Base-by-base conservation (phyloP, 2,113 vertebrate species). In the Micronisus gabar region DNA sequence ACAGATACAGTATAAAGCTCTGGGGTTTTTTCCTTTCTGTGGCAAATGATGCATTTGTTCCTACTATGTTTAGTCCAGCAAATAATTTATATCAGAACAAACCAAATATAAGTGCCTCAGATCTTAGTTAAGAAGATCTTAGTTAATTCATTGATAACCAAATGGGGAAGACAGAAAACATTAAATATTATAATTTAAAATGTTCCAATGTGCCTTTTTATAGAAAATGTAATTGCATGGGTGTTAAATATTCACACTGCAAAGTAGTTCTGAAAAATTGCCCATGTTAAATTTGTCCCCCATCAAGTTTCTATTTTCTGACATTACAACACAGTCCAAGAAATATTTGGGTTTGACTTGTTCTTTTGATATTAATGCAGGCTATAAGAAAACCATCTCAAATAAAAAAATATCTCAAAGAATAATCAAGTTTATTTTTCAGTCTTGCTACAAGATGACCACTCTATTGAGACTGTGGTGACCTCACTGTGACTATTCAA, bases 341-440 rank as follows among this genome's bases (percentile, higher is more conserved):
- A 86, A 95, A 96, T 92, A 94, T 81, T 91, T 92, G 59, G 79
- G 48, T 91, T 96, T 92, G 25, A 81, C 65, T 86, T 26, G 23
- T 68, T 95, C 89, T 52, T 92, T 81, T 95, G 88, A 97, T 97
- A 76, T 95, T 96, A 97, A 93, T 94, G 43, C 53, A 90, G 71
- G 13, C 84, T 94, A 34, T 81, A 95, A 95, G 86, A 97, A 97
- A 94, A 93, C 47, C 56, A 34, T 73, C 15, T 90, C 55, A 86
- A 79, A 86, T 73, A 56, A 90, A 96, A 95, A 87, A 97, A 47
- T 63, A 21, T 84, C 75, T 93, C 70, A 65, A 93, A 95, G 78
- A 94, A 91, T 96, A 89, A 95, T 82, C 67, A 94, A 93, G 58
- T 97, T 97, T 98, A 63, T 96, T 96, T 97, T 97, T 96, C 93